phyloP scores from a whole-genome alignment of 1,140 invertebrate genomes.

The Drosophila kanapiae region DNA sequence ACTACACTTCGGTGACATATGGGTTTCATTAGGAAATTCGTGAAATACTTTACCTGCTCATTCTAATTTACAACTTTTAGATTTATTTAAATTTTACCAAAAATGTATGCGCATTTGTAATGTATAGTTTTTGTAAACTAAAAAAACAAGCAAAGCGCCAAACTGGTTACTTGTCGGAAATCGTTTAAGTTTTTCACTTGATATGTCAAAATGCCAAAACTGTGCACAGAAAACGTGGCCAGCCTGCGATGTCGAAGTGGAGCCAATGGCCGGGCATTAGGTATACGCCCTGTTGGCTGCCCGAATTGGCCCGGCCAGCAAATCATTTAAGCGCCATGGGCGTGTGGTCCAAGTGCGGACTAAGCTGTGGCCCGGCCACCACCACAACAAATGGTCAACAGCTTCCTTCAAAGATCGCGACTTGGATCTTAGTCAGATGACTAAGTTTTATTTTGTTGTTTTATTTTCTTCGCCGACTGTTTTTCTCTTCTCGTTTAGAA shows the following conservation, averaged over 20 bases:
- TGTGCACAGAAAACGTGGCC: conserved; percentile 54
- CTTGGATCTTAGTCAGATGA: conserved; percentile 41
- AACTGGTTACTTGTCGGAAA: conserved; percentile 80
- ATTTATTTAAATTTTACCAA: conserved; percentile 63
- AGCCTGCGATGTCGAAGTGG: conserved; percentile 21
- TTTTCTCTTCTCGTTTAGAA: conserved; percentile 66
- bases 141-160: conserved; percentile 28
- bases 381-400: conserved; percentile 56
- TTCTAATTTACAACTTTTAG: conserved; percentile 38
- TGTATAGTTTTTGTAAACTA: conserved; percentile 17
- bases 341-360: conserved; percentile 41
- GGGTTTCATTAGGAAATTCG: conserved; percentile 1
- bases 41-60: conserved; percentile 21
- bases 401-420: conserved; percentile 70
- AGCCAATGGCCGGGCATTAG: conserved; percentile 49
- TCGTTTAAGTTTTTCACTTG: conserved; percentile 76
- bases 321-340: conserved; percentile 78
- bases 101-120: conserved; percentile 72
- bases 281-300: conserved; percentile 73
- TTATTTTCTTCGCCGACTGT: conserved; percentile 35
- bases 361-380: conserved; percentile 41
- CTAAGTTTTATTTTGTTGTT: conserved; percentile 13
- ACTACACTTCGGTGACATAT: conserved; percentile 1
- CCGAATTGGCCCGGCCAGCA: conserved; percentile 55
- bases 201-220: conserved; percentile 81